A percentile compares a stretch with the other conserved stretches of the same genome.
These are phyloP conservation scores for Drosophila teissieri DNA, from an alignment of 1,140 invertebrate genomes.

Conservation along the genomic window DNA sequence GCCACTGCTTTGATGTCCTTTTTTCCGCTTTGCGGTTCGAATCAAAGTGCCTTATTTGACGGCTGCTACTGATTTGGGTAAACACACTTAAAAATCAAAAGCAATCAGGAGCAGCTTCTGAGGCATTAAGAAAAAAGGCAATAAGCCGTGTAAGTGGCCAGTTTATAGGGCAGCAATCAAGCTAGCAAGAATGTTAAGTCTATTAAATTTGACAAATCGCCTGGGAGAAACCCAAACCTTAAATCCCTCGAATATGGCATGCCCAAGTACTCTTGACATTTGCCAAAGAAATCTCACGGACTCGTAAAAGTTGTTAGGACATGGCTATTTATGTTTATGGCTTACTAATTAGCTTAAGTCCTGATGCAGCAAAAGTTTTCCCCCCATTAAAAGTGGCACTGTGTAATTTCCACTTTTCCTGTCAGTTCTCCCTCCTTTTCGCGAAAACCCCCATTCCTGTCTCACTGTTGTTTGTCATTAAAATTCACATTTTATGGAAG, in stretches of 20 bases:
- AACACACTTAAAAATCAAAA: conserved; percentile 37
- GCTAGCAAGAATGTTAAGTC: conserved; percentile 56
- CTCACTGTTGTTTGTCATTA: conserved; percentile 36
- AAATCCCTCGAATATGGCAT: conserved; percentile 1
- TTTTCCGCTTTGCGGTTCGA: conserved; percentile 44
- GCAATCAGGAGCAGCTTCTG: conserved; percentile 44
- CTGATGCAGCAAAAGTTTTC: conserved; percentile 49
- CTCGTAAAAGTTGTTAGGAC: conserved; percentile 36
- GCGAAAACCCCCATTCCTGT: not conserved
- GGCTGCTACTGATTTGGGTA: conserved; percentile 69
- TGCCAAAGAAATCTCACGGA: not conserved
- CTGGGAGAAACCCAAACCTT: conserved; percentile 26
- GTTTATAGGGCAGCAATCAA: conserved; percentile 52
- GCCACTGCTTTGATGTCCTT: conserved; percentile 69
- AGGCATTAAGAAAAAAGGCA: conserved; percentile 55
- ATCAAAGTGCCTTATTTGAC: conserved; percentile 78
- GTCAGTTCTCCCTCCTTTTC: not conserved
- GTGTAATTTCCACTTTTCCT: conserved; percentile 9
- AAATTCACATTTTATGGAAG: conserved; percentile 55
- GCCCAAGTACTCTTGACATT: conserved; percentile 16
- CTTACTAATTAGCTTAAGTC: conserved; percentile 47
- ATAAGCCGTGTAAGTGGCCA: conserved; percentile 81
- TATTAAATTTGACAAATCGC: conserved; percentile 78
- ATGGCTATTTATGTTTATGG: conserved; percentile 53
- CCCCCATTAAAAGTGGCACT: conserved; percentile 42